Conservation (phyloP, 2,888 invertebrate species). For the Allolobophora icterica region DNA sequence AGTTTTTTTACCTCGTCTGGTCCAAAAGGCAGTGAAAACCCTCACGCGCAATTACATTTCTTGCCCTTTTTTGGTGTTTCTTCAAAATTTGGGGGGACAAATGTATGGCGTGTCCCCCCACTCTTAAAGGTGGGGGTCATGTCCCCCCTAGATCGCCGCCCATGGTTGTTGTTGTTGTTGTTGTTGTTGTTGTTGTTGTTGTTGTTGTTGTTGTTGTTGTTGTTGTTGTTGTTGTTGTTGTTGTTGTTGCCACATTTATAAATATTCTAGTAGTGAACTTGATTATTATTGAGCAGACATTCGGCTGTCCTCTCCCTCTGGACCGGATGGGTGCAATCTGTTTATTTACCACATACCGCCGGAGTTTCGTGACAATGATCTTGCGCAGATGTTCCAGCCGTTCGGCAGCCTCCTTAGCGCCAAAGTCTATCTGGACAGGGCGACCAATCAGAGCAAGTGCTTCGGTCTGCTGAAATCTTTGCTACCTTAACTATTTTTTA, state of each 20-base stretch:
- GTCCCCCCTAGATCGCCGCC: too few relatives aligned
- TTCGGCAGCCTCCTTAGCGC: slow-evolving; percentile 99
- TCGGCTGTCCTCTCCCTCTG: slow-evolving; percentile 62
- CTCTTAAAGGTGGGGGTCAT: too few relatives aligned
- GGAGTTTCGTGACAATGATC: slow-evolving; percentile 97
- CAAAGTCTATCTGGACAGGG: slow-evolving; percentile 99
- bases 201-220: too few relatives aligned
- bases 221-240: neutral
- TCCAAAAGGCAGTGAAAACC: too few relatives aligned
- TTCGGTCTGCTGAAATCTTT: slow-evolving; percentile 76
- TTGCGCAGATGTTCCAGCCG: slow-evolving; percentile 99
- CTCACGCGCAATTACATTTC: too few relatives aligned
- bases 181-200: too few relatives aligned
- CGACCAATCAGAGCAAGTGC: slow-evolving; percentile 99
- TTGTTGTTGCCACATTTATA: neutral
- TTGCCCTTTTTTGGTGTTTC: too few relatives aligned
- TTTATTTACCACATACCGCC: slow-evolving; percentile 99
- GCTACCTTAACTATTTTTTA: neutral
- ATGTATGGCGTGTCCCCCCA: too few relatives aligned
- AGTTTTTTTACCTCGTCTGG: too few relatives aligned
- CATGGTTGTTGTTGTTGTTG: too few relatives aligned
- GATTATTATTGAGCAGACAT: slow-evolving; percentile 15
- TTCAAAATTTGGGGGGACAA: too few relatives aligned
- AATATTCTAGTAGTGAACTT: neutral
- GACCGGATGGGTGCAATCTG: slow-evolving; percentile 99